These are phyloP conservation scores for Haliclona indistincta DNA, from an alignment of 37 sponge, comb jelly and placozoan species.

Conservation along the genomic window DNA sequence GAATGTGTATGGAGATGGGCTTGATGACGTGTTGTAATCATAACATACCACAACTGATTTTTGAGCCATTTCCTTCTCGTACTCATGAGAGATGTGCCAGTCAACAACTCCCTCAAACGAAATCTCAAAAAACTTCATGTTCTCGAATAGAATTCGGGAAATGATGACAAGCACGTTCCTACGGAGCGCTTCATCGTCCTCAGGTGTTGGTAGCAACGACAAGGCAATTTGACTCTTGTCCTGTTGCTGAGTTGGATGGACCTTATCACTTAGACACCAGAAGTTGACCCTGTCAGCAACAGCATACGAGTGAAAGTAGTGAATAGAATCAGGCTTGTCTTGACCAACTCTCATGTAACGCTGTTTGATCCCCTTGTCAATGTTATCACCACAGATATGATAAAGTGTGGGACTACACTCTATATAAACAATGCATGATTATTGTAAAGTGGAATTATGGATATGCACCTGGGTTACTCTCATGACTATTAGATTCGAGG, in stretches of 20 bases:
- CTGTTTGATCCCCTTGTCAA: conserved; percentile 7
- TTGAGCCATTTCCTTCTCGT: conserved; percentile 13
- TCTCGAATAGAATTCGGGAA: conserved; percentile 17
- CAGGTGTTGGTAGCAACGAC: conserved; percentile 32
- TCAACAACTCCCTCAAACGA: conserved; percentile 24
- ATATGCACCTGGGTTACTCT: too few relatives aligned
- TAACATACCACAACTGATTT: conserved; percentile 26
- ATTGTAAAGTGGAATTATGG: too few relatives aligned
- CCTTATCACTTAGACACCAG: too few relatives aligned
- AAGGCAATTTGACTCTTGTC: conserved; percentile 4
- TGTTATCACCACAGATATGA: conserved; percentile 34
- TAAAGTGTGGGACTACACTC: not conserved
- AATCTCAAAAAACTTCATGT: conserved; percentile 20
- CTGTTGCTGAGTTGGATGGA: not conserved
- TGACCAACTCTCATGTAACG: conserved; percentile 8
- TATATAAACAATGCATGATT: too few relatives aligned
- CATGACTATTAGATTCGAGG: too few relatives aligned
- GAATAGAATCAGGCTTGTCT: not conserved
- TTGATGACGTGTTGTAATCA: too few relatives aligned
- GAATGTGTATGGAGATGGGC: too few relatives aligned
- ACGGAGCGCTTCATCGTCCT: conserved; percentile 20
- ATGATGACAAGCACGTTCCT: conserved; percentile 23
- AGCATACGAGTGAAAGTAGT: too few relatives aligned
- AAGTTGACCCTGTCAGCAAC: too few relatives aligned
- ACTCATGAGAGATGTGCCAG: conserved; percentile 32